Base-by-base conservation (phyloP, 2,113 vertebrate species). In the Acinonyx jubatus region DNA sequence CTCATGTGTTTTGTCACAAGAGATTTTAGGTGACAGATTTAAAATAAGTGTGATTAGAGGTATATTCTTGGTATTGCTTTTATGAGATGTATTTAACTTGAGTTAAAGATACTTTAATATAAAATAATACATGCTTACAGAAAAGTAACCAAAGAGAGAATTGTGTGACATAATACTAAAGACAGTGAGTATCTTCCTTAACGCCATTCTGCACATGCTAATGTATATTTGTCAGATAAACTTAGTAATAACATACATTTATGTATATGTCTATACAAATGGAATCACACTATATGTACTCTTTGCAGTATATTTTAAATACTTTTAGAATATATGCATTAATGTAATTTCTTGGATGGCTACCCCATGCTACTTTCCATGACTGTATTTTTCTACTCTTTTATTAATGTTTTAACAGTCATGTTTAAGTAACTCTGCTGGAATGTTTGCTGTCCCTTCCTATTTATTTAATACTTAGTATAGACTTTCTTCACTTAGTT, bases 381-480 rank as follows among this genome's bases (percentile, higher is more conserved):
- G 69, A 63, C 48, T 65, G 29, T 1, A 29, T 11, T 11, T 73
- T 76, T 65, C 23, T 68, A 29, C 3, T 63, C 55, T 71, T 92
- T 93, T 78, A 86, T 52, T 93, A 61, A 93, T 36, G 71, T 38
- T 85, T 73, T 69, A 92, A 61, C n/a, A 61, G 66, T 81, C 78
- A 31, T 7, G 15, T 80, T 84, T 86, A 92, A 48, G 74, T 76
- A 94, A 94, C 18, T 69, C 33, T 21, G 23, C 33, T 82, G 81
- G 84, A 91, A 93, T 88, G 91, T 45, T 36, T 80, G 74, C 27
- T 81, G 66, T 96, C 31, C 23, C 63, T 92, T 96, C 68, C 38
- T 91, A 33, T 38, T 94, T 65, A 82, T 68, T 86, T 50, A 76
- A 55, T 6, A 7, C 33, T 18, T 13, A 13, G 23, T 7, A 13